Base-by-base conservation (phyloP, 2,797 vertebrate genomes). In the Phoeniculus purpureus region DNA sequence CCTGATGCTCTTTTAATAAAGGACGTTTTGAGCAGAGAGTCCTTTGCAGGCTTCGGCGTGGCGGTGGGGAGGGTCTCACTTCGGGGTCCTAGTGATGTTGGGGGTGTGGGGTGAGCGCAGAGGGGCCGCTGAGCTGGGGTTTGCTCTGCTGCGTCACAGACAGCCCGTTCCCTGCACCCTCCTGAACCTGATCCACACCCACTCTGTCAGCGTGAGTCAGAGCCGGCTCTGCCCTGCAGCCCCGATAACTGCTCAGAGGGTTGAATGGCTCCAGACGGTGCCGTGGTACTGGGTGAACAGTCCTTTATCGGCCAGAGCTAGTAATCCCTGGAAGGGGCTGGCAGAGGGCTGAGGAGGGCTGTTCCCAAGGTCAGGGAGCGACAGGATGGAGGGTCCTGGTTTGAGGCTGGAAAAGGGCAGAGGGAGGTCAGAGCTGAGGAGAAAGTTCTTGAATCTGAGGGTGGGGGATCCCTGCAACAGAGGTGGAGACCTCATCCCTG, bases 231-330 rank as follows among this genome's bases (percentile, higher is more conserved):
- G 56, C 82, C 56, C 83, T 2, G 29, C 71, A 5, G 14, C 47
- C 13, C 23, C 23, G 0, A 4, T 12, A 15, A 3, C 31, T 1
- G 32, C 37, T 11, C 21, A 3, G 0, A 5, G 5, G 15, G 58
- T 15, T 45, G 29, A 32, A 23, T 1, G 3, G 17, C 9, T 60
- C 71, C 1, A 0, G 11, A 18, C 0, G 16, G 16, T 43, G 1
- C 54, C 1, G 0, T 5, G 18, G 15, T 18, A 31, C 13, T 37
- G 4, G 9, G 5, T 7, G 16, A 26, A 9, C 15, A 5, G 10
- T 22, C 45, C 11, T 15, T 31, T 51, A 19, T n/a, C n/a, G 34
- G 17, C 62, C 3, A 1, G 3, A 6, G 7, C 7, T 2, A 2
- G 10, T 40, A 40, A 40, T 13, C 43, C 43, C 43, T 43, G 43